Evolutionary conservation across 2,113 vertebrate species (phyloP).

Genomic region (Cochlearius cochlearius): DNA sequence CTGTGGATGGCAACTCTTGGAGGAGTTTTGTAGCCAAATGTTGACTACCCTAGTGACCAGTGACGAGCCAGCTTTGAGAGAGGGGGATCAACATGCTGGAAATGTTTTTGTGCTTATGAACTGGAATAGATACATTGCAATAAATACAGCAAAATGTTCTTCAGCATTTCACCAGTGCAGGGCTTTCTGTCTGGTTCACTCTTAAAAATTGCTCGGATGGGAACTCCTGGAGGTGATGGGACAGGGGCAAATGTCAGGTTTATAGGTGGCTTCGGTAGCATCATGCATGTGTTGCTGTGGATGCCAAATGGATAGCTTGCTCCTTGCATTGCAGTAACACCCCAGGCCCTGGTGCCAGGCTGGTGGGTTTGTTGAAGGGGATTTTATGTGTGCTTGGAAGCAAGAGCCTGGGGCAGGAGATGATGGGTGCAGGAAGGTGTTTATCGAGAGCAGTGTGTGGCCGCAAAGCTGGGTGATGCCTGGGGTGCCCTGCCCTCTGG

Average conservation of each 20-base stretch:
- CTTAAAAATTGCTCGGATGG: not conserved
- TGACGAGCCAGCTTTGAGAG: not conserved
- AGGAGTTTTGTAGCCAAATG: not conserved
- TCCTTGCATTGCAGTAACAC: not conserved
- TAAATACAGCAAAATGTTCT: not conserved
- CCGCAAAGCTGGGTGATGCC: not conserved
- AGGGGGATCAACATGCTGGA: not conserved
- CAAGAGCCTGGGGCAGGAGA: too few relatives aligned
- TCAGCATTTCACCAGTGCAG: not conserved
- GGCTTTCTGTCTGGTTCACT: not conserved
- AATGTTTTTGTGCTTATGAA: not conserved
- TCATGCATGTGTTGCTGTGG: fast-evolving
- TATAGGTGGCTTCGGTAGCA: fast-evolving
- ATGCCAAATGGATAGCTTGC: not conserved
- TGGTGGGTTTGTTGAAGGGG: not conserved
- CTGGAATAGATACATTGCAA: not conserved
- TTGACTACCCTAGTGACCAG: not conserved
- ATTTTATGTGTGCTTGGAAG: not conserved
- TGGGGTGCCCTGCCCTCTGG: not conserved
- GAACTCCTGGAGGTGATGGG: not conserved
- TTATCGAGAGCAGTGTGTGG: fast-evolving
- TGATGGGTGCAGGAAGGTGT: not conserved
- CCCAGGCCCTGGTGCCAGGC: not conserved
- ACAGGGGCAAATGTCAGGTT: not conserved
- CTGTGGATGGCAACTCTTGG: not conserved